These are phyloP conservation scores for Tychaedon coryphoeus DNA, from an alignment of 2,113 vertebrate genomes.

Conservation along the genomic window DNA sequence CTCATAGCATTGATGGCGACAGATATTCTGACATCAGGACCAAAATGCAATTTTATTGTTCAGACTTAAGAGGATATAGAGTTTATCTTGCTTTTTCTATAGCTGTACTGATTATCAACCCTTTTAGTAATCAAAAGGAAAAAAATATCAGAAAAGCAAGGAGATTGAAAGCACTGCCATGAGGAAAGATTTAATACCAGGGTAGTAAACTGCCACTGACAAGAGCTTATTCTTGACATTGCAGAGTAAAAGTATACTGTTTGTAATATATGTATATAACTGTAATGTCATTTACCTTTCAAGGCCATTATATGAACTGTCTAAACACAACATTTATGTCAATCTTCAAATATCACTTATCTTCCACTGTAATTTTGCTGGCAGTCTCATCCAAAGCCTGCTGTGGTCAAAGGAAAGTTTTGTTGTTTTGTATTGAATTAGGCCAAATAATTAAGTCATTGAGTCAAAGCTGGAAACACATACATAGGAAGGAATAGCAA, in stretches of 20 bases:
- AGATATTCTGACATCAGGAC: conserved; percentile 3
- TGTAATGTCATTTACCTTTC: background rate
- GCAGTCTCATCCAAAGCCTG: background rate
- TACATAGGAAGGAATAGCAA: background rate
- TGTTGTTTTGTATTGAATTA: background rate
- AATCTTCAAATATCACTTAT: background rate
- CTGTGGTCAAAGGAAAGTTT: background rate
- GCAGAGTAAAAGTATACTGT: background rate
- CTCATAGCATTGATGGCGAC: background rate
- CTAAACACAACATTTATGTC: background rate
- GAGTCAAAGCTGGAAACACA: background rate
- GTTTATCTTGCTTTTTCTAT: background rate
- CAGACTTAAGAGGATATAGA: background rate
- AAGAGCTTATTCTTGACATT: background rate
- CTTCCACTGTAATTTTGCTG: background rate
- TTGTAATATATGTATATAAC: background rate
- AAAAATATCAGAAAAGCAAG: background rate
- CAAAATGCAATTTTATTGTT: conserved; percentile 2
- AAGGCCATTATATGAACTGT: background rate
- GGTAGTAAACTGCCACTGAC: background rate
- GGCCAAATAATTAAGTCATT: background rate
- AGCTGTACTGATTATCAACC: background rate
- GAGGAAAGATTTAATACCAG: background rate
- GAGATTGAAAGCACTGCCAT: background rate
- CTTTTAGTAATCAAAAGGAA: background rate